These are phyloP conservation scores for Bradypus variegatus DNA, from an alignment of 2,797 vertebrate genomes.

Conservation along the genomic window DNA sequence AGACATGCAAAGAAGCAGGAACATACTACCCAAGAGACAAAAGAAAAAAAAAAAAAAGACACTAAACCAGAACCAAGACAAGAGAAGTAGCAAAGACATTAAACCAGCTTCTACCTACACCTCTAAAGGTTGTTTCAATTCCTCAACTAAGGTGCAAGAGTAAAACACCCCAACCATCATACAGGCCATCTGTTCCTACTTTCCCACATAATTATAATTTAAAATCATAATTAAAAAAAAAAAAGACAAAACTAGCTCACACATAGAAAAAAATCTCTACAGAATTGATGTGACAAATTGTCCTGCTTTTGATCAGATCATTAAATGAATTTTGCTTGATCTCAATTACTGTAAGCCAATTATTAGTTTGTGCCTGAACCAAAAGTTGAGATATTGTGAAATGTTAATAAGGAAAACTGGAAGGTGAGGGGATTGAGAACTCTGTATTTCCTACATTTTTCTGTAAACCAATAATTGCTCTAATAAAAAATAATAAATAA, in stretches of 20 bases:
- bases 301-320: not conserved
- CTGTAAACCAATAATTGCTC: no score
- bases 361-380: not conserved
- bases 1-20: not conserved
- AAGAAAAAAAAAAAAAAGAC: not conserved
- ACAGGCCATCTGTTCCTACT: not conserved
- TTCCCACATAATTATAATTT: not conserved
- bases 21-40: not conserved
- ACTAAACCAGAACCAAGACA: not conserved
- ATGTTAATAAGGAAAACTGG: no score
- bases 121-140: not conserved
- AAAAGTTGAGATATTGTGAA: not conserved
- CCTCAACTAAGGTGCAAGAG: not conserved
- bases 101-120: not conserved
- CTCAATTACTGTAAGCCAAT: not conserved
- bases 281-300: not conserved
- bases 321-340: not conserved
- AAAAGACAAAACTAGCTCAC: not conserved
- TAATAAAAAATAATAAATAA: no score
- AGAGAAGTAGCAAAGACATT: not conserved
- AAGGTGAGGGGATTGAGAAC: no score
- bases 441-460: no score
- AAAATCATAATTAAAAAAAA: not conserved
- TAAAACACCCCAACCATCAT: not conserved
- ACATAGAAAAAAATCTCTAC: not conserved